A percentile compares a stretch with the other conserved stretches of the same genome.
These are phyloP conservation scores for Leptobrachium ailaonicum DNA, from an alignment of 2,113 vertebrate species.

Conservation along the genomic window DNA sequence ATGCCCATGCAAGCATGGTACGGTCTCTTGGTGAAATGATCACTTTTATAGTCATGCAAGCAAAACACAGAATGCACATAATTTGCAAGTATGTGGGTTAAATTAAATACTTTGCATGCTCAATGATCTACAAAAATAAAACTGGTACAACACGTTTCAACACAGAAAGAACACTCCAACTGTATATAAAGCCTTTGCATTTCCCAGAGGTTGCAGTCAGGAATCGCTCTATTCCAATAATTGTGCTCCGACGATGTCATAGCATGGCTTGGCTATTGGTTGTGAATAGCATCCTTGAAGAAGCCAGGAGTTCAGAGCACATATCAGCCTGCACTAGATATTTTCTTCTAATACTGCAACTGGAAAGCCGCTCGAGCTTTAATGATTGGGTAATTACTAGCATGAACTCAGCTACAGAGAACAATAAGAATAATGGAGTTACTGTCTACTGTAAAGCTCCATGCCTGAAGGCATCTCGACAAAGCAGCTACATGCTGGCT, in stretches of 20 bases:
- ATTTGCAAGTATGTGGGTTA: constrained; percentile 65
- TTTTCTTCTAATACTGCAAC: neutral
- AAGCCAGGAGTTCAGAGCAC: neutral
- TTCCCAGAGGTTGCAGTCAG: constrained; percentile 83
- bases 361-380: neutral
- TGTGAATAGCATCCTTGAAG: neutral
- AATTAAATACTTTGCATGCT: constrained; percentile 51
- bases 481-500: neutral
- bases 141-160: constrained; percentile 62
- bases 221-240: constrained; percentile 52
- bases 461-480: constrained; percentile 18
- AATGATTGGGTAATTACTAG: constrained; percentile 11
- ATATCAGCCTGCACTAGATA: neutral
- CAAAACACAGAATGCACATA: constrained; percentile 56
- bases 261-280: neutral
- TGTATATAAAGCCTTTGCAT: constrained; percentile 75
- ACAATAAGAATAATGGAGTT: constrained; percentile 21
- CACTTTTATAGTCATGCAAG: constrained; percentile 80
- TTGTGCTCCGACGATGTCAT: neutral
- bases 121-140: constrained; percentile 4
- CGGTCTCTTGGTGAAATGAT: constrained; percentile 43
- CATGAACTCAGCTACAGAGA: constrained; percentile 12
- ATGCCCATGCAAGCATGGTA: too few relatives aligned
- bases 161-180: constrained; percentile 72
- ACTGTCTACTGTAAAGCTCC: constrained; percentile 1